phyloP scores from a whole-genome alignment of 1,140 invertebrate genomes.

The Stenopsyche tienmushanensis region DNA sequence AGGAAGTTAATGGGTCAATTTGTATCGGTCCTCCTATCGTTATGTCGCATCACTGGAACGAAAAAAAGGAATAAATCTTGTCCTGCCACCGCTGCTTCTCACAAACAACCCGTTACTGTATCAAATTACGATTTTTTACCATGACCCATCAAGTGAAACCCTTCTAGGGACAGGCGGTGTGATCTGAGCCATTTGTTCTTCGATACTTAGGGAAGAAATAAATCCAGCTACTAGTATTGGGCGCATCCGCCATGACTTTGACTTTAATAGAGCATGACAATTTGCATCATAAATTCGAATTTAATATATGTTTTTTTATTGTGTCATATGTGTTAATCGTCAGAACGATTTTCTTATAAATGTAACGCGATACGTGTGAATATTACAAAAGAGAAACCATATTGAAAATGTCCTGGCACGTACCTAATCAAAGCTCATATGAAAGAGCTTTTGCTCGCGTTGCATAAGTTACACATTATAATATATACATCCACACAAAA shows the following conservation, averaged over 20 bases:
- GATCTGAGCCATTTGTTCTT: constrained; percentile 7
- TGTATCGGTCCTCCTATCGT: constrained; percentile 33
- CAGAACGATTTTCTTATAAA: no score
- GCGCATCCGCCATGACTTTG: constrained; percentile 1
- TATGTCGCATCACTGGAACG: constrained; percentile 20
- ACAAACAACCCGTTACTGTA: constrained; percentile 15
- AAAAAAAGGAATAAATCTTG: constrained; percentile 16
- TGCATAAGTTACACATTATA: no score
- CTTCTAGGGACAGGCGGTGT: constrained; percentile 15
- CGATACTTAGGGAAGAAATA: constrained; percentile 7
- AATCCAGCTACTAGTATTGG: constrained; percentile 4
- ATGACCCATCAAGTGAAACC: constrained; percentile 26
- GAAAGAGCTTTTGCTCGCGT: no score
- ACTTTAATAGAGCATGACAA: constrained; percentile 15
- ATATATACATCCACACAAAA: no score
- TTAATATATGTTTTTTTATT: no score
- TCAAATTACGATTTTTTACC: constrained; percentile 33
- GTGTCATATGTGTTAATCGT: no score
- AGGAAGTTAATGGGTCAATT: constrained; percentile 37
- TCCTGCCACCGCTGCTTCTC: constrained; percentile 16
- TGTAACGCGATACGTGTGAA: no score
- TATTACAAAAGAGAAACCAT: no score
- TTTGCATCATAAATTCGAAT: no score
- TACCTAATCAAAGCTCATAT: no score
- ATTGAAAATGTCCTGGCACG: no score